These are phyloP conservation scores for Drosophila kambysellisi DNA, from an alignment of 2,888 invertebrate genomes.

Conservation along the genomic window DNA sequence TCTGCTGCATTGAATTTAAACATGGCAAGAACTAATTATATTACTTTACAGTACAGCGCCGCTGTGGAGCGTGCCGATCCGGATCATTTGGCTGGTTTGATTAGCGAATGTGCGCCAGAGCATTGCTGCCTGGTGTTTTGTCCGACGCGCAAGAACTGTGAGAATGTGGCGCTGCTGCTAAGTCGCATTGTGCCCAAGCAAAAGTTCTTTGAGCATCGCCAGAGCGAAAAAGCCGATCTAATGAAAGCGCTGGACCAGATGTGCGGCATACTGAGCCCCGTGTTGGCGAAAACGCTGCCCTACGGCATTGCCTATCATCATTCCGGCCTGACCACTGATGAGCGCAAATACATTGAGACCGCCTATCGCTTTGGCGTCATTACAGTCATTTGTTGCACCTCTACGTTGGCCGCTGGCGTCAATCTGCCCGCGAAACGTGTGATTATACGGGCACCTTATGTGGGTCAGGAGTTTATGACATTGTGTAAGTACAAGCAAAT, in stretches of 20 bases:
- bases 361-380: slow-evolving; percentile 93
- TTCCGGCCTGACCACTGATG: slow-evolving; percentile 94
- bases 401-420: slow-evolving; percentile 98
- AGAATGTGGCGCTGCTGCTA: slow-evolving; percentile 93
- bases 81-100: slow-evolving; percentile 92
- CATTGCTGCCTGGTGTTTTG: slow-evolving; percentile 96
- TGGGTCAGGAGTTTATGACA: slow-evolving; percentile 91
- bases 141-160: slow-evolving; percentile 95
- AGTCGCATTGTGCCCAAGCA: slow-evolving; percentile 88
- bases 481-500: slow-evolving; percentile 96
- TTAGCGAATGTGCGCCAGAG: slow-evolving; percentile 92
- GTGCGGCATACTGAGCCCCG: slow-evolving; percentile 88
- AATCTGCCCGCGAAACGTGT: slow-evolving; percentile 97
- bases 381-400: slow-evolving; percentile 96
- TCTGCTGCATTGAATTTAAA: rapidly evolving
- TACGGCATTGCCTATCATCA: slow-evolving; percentile 97
- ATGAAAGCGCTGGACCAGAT: slow-evolving; percentile 89
- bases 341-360: slow-evolving; percentile 93
- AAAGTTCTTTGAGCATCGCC: slow-evolving; percentile 86
- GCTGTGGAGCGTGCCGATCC: slow-evolving; percentile 89
- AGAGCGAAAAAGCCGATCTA: slow-evolving; percentile 87
- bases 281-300: slow-evolving; percentile 89
- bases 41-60: slow-evolving; percentile 87
- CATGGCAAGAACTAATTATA: neutral
- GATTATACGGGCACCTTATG: slow-evolving; percentile 93